Evolutionary conservation across 2,113 vertebrate genomes (phyloP), one percentile per base, ranked within the genome.

Genomic region (Chrysochloris asiatica): DNA sequence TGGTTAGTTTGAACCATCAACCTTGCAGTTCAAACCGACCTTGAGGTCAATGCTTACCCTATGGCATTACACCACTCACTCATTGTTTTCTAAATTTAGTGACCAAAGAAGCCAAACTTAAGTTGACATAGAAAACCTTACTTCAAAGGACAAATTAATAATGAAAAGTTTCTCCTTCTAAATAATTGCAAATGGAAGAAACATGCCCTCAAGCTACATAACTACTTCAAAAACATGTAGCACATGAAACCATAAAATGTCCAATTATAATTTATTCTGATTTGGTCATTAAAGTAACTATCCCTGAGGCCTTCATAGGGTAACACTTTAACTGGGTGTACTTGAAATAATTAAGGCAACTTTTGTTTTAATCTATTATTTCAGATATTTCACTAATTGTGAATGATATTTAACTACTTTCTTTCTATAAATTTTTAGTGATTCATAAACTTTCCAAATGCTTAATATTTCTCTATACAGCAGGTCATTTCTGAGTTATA

Each of bases 151-250:
- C 36, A 91, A 90, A 92, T 76, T 83, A 86, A 94, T 89, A 92
- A 69, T 50, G 69, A 91, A 92, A 86, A 91, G 10, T 86, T 93
- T 71, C n/a, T n/a, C n/a, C n/a, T 0, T 79, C 50, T 36, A 16
- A 93, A 71, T 86, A 93, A 89, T 93, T 91, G 67, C 90, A 45
- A 91, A 71, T 83, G 54, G 22, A 90, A 75, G 63, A 90, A 84
- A 73, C 33, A 83, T 47, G 80, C n/a, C 80, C 93, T 80, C 41
- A 11, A 61, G 90, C 50, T 88, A 84, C 8, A 24, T 6, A 24
- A 86, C 36, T 8, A 79, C 50, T 96, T 94, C 48, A 92, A 92
- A 95, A 86, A 47, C 73, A 41, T n/a, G 76, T 21, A 85, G 73
- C 47, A 54, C 33, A 45, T 17, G n/a, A 8, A 88, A 67, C 12